Percentiles rank a stretch among this genome's conserved stretches.
phyloP scores from a whole-genome alignment of 2,113 vertebrate genomes.

The Nycticebus coucang region DNA sequence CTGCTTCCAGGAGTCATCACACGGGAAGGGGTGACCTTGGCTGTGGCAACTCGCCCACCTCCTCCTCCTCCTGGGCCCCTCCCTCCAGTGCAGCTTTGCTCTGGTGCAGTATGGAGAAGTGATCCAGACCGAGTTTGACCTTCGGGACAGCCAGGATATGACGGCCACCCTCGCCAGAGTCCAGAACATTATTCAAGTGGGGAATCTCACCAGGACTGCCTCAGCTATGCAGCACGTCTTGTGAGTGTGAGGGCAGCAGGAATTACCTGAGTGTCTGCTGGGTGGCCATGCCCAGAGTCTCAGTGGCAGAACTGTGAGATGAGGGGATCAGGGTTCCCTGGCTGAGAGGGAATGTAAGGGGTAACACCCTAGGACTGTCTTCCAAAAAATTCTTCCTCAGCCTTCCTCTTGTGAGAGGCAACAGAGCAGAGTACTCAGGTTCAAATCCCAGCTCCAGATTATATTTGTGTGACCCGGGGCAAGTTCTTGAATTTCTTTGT shows the following conservation, averaged over 20 bases:
- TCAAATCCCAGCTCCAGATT: not conserved
- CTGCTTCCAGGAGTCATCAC: not conserved
- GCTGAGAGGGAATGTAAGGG: not conserved
- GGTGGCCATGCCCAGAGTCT: not conserved
- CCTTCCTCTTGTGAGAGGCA: not conserved
- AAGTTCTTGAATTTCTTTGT: not conserved
- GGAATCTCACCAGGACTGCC: slow-evolving; percentile 82
- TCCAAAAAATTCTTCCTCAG: not conserved
- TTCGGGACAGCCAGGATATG: slow-evolving; percentile 77
- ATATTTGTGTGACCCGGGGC: not conserved
- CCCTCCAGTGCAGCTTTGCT: slow-evolving; percentile 86
- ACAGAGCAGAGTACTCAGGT: not conserved
- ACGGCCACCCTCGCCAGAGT: slow-evolving; percentile 78
- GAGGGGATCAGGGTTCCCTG: not conserved
- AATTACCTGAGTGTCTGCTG: not conserved
- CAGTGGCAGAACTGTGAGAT: not conserved
- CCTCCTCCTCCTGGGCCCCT: not conserved
- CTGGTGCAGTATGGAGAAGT: slow-evolving; percentile 84
- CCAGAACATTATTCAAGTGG: slow-evolving; percentile 81
- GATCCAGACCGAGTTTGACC: slow-evolving; percentile 85
- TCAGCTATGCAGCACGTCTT: slow-evolving; percentile 88
- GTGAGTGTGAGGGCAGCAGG: slow-evolving; percentile 81
- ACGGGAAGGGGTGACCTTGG: not conserved
- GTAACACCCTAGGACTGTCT: not conserved
- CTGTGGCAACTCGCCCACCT: not conserved